Conservation (phyloP, 2,113 vertebrate species). For the Hepsetus odoe region DNA sequence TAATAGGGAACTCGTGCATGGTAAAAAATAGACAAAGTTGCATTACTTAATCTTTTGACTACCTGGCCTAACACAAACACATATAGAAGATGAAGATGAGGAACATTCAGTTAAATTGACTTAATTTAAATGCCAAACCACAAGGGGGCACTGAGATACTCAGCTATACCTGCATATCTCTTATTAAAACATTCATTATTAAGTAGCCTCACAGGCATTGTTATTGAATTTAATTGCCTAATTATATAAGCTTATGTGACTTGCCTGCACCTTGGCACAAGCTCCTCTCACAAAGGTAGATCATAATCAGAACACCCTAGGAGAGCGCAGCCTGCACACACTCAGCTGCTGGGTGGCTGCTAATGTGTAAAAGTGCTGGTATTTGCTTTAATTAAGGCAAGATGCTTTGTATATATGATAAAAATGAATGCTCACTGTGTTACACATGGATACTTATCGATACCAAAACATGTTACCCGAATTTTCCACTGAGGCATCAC, state of each 20-base stretch:
- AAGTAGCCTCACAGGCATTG: slow-evolving; percentile 36
- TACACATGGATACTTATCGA: no score
- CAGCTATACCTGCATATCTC: slow-evolving; percentile 14
- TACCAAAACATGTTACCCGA: no score
- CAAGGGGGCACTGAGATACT: slow-evolving; percentile 51
- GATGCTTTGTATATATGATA: not conserved
- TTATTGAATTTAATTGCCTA: slow-evolving; percentile 53
- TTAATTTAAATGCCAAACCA: slow-evolving; percentile 41
- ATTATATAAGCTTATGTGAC: slow-evolving; percentile 61
- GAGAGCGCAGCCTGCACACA: not conserved
- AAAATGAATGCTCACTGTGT: not conserved
- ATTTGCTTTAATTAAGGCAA: no score
- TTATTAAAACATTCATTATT: slow-evolving; percentile 49
- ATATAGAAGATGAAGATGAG: not conserved
- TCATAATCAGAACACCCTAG: not conserved
- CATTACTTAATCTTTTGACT: not conserved
- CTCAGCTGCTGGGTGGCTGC: not conserved
- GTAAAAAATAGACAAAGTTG: not conserved
- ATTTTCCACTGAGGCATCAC: no score
- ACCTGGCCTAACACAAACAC: not conserved
- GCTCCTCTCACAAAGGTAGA: slow-evolving; percentile 25
- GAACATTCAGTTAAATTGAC: not conserved
- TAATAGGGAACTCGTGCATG: no score
- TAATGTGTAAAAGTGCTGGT: no score
- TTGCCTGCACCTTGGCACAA: slow-evolving; percentile 23